Evolutionary conservation across 2,888 invertebrate species (phyloP), one percentile per base, ranked within the genome.

Genomic region (Steinernema scapterisci): DNA sequence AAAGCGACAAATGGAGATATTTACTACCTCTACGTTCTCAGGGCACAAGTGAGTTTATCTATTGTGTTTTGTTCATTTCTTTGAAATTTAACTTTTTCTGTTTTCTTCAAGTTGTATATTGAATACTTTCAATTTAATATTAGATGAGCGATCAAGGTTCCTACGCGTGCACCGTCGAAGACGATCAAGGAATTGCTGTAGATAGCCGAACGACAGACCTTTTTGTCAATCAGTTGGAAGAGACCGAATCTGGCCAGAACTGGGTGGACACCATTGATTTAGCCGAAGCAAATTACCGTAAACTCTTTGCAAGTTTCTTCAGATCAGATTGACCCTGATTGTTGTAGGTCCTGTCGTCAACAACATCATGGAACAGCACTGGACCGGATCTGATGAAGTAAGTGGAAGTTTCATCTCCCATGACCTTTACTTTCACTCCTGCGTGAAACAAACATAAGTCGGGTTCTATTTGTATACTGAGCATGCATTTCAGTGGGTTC

Each of bases 221-320:
- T 16, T 63, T 63, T 16, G 63, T 63, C 63, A 31, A 31, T 16
- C 63, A 63, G 25, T 27, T 63, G 27, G 63, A 63, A n/a, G 63
- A 25, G 16, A 7, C 31, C 3, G 63, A 63, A 16, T 63, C 63
- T 16, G 31, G 31, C 3, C 27, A 25, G 16, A 63, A 63, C 31
- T 63, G 63, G 63, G 3, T 63, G 1, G 63, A 63, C 63, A 63
- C 63, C 1, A 63, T 63, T 13, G 63, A 63, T 38, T n/a, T 63
- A 6, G 63, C 63, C 16, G 31, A 63, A 25, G 11, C 63, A 5
- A 63, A 6, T 25, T 63, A 63, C 38, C 63, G 63, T 63, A 63
- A 25, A 25, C 38, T 27, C 27, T 7, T 16, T 13, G 3, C 16
- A 21, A 63, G 1, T 63, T 63, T 19, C 27, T n/a, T n/a, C n/a